Evolutionary conservation across 35 echinoderm and acorn worm species (phyloP), one percentile per base, ranked within the genome.

Genomic region (Eucidaris tribuloides): DNA sequence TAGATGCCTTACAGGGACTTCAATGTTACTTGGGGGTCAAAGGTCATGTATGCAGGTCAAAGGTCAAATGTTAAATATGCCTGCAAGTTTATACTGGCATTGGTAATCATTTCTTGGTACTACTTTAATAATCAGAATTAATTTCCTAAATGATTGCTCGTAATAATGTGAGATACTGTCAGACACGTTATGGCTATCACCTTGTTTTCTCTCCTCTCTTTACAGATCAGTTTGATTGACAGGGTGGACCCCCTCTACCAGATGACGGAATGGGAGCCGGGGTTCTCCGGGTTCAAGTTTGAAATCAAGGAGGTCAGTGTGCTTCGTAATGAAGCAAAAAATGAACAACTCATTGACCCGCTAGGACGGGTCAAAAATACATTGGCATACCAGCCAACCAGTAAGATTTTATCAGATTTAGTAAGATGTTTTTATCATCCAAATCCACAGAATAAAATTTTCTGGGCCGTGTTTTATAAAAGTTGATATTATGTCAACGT

Each of bases 201-300:
- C 52, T 62, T 80, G 46, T 58, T 56, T 83, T 34, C 5, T 70
- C n/a, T 48, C 45, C 25, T 81, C 29, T 39, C 22, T 62, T 74
- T 18, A 20, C 82, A 98, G 95, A 86, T 98, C n/a, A 89, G 86
- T 9, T 59, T 98, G 6, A 84, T 98, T 32, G 95, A 98, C 80
- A 34, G 90, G 84, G 95, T 98, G 7, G 87, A 98, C 72, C 27
- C 44, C 14, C 85, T 98, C 46, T 98, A 93, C 81, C 85, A 79
- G 46, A 27, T 35, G 3, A 93, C 95, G 7, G 78, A 90, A 22
- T 98, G 95, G 95, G 89, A 87, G 29, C 29, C 35, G 79, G 91
- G 58, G 29, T 98, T 79, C 41, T 64, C 35, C 3, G 86, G 90
- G 22, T 93, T 93, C 25, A 82, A 87, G 23, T 98, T 98, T 79